Evolutionary conservation across 2,797 vertebrate species (phyloP).

Genomic region (Scolopax bukidnonensis): DNA sequence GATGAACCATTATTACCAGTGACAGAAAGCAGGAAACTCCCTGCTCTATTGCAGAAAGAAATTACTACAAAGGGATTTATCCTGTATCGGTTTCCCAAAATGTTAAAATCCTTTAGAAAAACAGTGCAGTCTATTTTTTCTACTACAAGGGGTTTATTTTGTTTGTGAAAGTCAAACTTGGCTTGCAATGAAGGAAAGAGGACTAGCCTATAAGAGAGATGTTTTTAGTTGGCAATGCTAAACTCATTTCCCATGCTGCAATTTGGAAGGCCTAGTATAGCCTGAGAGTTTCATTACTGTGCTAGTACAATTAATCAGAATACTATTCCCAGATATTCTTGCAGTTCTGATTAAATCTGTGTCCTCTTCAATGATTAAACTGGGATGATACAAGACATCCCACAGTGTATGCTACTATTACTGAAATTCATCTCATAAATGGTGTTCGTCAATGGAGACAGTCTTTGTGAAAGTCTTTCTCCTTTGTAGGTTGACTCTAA

Average conservation of each 20-base stretch:
- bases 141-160: neutral
- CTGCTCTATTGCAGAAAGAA: neutral
- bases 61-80: neutral
- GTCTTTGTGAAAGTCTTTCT: neutral
- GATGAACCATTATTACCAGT: neutral
- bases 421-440: neutral
- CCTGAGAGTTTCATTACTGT: neutral
- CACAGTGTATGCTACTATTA: neutral
- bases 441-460: neutral
- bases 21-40: neutral
- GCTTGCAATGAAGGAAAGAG: neutral
- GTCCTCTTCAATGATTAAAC: constrained; percentile 18
- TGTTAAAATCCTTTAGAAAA: neutral
- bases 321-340: neutral
- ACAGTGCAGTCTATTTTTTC: neutral
- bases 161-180: neutral
- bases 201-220: neutral
- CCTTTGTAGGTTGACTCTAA: neutral
- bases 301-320: constrained; percentile 8
- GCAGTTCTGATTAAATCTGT: constrained; percentile 28
- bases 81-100: neutral
- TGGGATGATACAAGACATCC: neutral
- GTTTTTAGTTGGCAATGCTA: neutral
- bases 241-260: neutral
- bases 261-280: neutral